Conservation (phyloP, 92 coral and sea anemone species). For the Plumapathes pennacea region DNA sequence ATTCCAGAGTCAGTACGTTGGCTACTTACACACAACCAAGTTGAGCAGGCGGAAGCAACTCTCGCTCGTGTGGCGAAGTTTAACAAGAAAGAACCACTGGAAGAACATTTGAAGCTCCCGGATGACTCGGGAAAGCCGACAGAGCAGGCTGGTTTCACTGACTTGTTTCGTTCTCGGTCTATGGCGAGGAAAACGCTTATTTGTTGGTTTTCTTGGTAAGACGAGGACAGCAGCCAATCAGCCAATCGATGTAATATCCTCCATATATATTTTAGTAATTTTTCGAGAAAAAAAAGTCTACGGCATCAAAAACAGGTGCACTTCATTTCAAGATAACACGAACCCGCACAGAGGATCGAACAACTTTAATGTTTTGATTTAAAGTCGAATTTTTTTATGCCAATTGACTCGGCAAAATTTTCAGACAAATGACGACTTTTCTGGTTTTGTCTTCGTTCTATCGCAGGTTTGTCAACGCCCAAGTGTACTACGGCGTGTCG, state of each 20-base stretch:
- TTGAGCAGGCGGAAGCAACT: slow-evolving; percentile 61
- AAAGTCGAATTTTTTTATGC: too few species aligned
- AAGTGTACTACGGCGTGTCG: slow-evolving; percentile 89
- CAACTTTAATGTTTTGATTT: too few species aligned
- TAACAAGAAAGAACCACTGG: slow-evolving; percentile 78
- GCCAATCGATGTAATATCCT: too few species aligned
- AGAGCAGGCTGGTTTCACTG: slow-evolving; percentile 68
- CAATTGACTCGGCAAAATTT: too few species aligned
- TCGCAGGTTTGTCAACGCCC: slow-evolving; percentile 97
- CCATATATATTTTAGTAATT: too few species aligned
- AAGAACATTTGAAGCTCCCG: slow-evolving; percentile 64
- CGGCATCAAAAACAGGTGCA: too few species aligned
- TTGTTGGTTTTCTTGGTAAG: slow-evolving; percentile 95
- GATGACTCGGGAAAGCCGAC: slow-evolving; percentile 41
- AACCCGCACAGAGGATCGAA: too few species aligned
- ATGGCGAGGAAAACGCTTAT: slow-evolving; percentile 82
- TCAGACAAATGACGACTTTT: too few species aligned
- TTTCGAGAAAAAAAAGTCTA: too few species aligned
- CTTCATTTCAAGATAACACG: too few species aligned
- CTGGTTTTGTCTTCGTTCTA: too few species aligned
- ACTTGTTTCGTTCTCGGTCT: slow-evolving; percentile 70
- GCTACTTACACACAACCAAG: slow-evolving; percentile 70
- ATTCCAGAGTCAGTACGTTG: slow-evolving; percentile 94
- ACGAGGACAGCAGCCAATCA: too few species aligned
- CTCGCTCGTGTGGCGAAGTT: slow-evolving; percentile 66